Percentiles rank a stretch among this genome's conserved stretches.
Conservation (phyloP, 2,797 vertebrate genomes). For the Heterohyrax brucei region DNA sequence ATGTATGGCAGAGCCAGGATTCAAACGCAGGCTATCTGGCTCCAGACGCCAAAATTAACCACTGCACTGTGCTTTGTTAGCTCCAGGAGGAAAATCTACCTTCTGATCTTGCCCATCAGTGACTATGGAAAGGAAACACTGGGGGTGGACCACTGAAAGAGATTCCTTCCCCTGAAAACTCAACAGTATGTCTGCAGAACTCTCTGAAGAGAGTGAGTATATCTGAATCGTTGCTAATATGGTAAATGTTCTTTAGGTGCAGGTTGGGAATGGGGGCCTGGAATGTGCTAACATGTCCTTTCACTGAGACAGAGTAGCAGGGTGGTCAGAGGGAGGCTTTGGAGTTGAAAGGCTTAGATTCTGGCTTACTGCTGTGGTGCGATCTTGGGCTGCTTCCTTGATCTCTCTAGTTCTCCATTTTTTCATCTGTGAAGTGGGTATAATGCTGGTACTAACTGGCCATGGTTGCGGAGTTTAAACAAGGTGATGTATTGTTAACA, state of each 20-base stretch:
- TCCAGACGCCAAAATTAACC: neutral
- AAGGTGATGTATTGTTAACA: neutral
- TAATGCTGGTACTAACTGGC: neutral
- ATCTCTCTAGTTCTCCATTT: neutral
- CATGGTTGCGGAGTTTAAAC: neutral
- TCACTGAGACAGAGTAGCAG: neutral
- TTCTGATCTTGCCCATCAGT: neutral
- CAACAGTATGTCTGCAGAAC: neutral
- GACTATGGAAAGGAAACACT: neutral
- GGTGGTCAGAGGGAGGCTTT: neutral
- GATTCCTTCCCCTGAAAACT: neutral
- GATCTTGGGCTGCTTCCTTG: neutral
- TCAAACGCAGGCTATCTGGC: neutral
- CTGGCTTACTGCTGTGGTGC: neutral
- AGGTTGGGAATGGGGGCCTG: neutral
- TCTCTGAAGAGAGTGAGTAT: neutral
- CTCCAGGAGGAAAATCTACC: neutral
- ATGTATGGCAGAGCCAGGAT: neutral
- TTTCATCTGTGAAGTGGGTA: neutral
- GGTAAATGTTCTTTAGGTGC: neutral
- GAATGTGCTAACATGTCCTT: neutral
- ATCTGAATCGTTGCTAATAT: accelerated
- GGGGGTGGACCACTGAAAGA: neutral
- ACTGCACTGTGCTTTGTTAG: neutral
- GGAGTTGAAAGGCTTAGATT: neutral